Evolutionary conservation across 64 coral and sea anemone species (phyloP), one percentile per base, ranked within the genome.

Genomic region (Exaiptasia diaphana): DNA sequence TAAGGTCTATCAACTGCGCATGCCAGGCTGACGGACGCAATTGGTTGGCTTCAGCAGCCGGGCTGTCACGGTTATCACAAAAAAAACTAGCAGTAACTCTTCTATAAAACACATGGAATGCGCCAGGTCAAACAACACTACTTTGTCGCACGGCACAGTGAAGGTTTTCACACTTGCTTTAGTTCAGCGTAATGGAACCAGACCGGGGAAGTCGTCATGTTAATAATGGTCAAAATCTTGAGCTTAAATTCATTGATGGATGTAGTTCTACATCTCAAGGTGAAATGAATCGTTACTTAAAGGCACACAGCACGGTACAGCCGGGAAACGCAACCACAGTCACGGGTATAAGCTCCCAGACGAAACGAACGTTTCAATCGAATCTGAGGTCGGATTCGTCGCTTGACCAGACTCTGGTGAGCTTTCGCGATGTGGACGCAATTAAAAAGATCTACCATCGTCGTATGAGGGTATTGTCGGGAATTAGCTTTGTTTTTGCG

Each of bases 371-470:
- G 30, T 86, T 86, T 41, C 49, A 50, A 20, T 38, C 53, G 2
- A 71, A 46, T 9, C 41, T 71, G 4, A 80, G 34, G 9, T 29
- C 17, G 25, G 69, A 73, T 40, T 42, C 63, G 6, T 81, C 85
- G 31, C 76, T 89, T 53, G 79, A 95, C 3, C 81, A 73, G 52
- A 85, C 86, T 42, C 36, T 95, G 26, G 69, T 72, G 1, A 80
- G 75, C 39, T 89, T 89, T 24, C 74, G 76, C 20, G 86, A 88
- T 24, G 62, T 64, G 8, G 91, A 95, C 8, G 33, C 73, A 29
- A 80, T 86, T 20, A 95, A 95, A 59, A 85, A 89, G 33, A 62
- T 85, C 18, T 88, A 76, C 41, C 81, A 89, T 52, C 74, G 74
- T 22, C 81, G 64, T 54, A 60, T 83, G 68, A 68, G 86, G 50